Conservation (phyloP, 2,888 invertebrate genomes). For the Acheta domesticus region DNA sequence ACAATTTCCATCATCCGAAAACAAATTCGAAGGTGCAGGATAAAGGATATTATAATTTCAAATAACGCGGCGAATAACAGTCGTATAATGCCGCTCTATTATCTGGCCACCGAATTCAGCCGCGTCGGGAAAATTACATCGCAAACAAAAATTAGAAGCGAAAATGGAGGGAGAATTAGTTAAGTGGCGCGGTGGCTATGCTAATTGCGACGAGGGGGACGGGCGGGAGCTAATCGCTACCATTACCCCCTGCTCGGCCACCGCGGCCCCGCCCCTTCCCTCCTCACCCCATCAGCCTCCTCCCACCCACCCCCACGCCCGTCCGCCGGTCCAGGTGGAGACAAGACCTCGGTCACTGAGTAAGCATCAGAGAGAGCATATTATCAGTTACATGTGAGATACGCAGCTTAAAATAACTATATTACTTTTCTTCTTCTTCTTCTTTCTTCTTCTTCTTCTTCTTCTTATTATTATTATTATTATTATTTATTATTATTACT, state of each 20-base stretch:
- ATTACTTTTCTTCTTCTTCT: too few relatives aligned
- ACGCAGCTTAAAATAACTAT: too few relatives aligned
- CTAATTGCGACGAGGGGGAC: neutral
- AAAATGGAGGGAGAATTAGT: conserved; percentile 9
- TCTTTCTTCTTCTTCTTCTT: too few relatives aligned
- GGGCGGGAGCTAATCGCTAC: neutral
- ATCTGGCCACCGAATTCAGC: neutral
- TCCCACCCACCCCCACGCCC: neutral
- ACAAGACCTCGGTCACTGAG: too few relatives aligned
- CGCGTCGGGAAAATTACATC: neutral
- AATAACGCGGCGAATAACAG: neutral
- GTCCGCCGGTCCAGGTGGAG: too few relatives aligned
- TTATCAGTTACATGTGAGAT: too few relatives aligned
- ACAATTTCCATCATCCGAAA: conserved; percentile 2
- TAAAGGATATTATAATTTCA: neutral
- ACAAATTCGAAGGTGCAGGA: neutral
- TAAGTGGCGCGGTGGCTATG: conserved; percentile 18
- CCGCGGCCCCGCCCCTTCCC: neutral
- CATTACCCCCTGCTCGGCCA: neutral
- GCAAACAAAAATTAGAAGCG: conserved; percentile 18
- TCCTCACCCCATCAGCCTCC: neutral
- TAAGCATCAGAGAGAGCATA: too few relatives aligned
- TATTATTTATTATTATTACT: too few relatives aligned
- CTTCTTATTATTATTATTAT: too few relatives aligned
- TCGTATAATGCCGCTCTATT: neutral